phyloP scores from a whole-genome alignment of 2,113 vertebrate genomes.

The Tupaia tana region DNA sequence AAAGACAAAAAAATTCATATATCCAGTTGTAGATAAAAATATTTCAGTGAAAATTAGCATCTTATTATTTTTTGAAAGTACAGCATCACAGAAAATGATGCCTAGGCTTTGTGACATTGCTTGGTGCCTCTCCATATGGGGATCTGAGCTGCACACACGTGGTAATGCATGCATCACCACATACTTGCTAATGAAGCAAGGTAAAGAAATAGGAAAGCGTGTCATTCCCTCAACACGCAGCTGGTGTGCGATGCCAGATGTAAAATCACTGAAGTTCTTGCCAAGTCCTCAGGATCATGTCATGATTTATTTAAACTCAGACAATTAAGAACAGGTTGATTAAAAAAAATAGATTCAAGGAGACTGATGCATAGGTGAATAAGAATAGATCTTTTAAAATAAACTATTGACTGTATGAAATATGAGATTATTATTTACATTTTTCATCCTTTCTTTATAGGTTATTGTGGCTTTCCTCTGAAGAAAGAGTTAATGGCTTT shows the following conservation, averaged over 20 bases:
- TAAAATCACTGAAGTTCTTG: slow-evolving; percentile 80
- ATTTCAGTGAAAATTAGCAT: slow-evolving; percentile 76
- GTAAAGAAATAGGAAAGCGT: slow-evolving; percentile 79
- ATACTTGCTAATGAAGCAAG: slow-evolving; percentile 85
- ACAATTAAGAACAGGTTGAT: slow-evolving; percentile 77
- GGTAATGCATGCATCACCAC: slow-evolving; percentile 76
- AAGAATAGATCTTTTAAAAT: slow-evolving; percentile 75
- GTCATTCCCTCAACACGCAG: slow-evolving; percentile 77
- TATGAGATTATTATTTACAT: slow-evolving; percentile 75
- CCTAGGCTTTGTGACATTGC: slow-evolving; percentile 80
- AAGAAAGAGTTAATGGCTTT: slow-evolving; percentile 78
- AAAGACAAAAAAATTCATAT: not conserved
- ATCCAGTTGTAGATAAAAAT: slow-evolving; percentile 71
- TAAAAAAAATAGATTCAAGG: slow-evolving; percentile 77
- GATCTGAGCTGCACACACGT: slow-evolving; percentile 67
- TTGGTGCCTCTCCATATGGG: slow-evolving; percentile 80
- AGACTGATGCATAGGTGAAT: slow-evolving; percentile 70
- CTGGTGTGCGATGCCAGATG: slow-evolving; percentile 82
- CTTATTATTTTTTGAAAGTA: slow-evolving; percentile 77
- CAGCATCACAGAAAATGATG: slow-evolving; percentile 64
- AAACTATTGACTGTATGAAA: slow-evolving; percentile 74
- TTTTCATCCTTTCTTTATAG: slow-evolving; percentile 63
- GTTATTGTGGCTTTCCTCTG: slow-evolving; percentile 68
- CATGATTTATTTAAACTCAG: slow-evolving; percentile 84
- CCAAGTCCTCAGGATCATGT: slow-evolving; percentile 82